Percentiles rank a stretch among this genome's conserved stretches.
phyloP scores from a whole-genome alignment of 2,113 vertebrate genomes.

The Orientallactaga bullata region DNA sequence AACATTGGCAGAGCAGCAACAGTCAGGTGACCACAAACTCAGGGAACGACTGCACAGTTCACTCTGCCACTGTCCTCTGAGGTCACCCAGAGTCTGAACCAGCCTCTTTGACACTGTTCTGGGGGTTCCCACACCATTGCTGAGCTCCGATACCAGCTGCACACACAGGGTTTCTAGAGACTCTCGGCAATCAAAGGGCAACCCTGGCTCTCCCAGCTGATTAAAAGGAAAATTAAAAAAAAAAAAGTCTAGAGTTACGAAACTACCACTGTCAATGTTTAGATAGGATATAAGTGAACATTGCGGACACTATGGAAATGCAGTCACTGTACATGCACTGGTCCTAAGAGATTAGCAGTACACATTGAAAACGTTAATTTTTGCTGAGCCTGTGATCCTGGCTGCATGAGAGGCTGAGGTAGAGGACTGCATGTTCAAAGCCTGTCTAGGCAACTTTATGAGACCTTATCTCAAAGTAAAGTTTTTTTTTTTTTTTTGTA shows the following conservation, averaged over 20 bases:
- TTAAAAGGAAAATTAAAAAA: background rate
- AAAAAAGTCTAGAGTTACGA: background rate
- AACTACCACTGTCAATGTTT: background rate
- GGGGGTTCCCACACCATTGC: too few species aligned
- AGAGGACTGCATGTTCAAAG: background rate
- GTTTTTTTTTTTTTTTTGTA: too few species aligned
- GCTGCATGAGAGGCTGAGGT: background rate
- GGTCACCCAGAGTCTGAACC: background rate
- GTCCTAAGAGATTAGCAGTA: conserved; percentile 2
- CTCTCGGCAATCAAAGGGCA: background rate
- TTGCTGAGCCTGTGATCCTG: background rate
- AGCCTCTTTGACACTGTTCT: background rate
- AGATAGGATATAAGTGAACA: background rate
- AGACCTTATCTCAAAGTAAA: background rate
- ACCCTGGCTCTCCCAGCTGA: background rate
- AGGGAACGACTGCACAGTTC: background rate
- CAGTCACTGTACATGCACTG: background rate
- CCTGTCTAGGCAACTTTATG: background rate
- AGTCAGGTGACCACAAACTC: background rate
- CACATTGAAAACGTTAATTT: conserved; percentile 20
- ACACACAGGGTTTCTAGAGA: background rate
- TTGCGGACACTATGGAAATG: background rate
- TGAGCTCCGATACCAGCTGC: background rate
- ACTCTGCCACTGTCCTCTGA: background rate
- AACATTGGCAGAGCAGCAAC: background rate